Percentiles rank a stretch among this genome's conserved stretches.
These are phyloP conservation scores for Caenorhabditis plicata DNA, from an alignment of 2,888 invertebrate genomes.

Conservation along the genomic window DNA sequence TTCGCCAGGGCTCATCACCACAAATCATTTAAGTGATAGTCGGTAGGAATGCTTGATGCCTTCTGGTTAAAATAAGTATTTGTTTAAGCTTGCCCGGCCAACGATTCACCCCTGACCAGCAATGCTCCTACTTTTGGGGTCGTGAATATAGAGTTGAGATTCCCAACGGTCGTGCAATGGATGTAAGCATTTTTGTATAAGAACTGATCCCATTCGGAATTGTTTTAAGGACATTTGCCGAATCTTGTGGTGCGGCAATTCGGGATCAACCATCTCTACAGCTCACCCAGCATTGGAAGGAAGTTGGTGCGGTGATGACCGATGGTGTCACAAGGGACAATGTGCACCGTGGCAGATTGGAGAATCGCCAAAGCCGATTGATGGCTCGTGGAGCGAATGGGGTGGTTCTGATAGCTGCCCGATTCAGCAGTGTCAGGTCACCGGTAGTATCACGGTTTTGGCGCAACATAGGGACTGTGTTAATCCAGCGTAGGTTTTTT, in stretches of 20 bases:
- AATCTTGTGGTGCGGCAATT: conserved; percentile 65
- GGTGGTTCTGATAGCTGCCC: conserved; percentile 54
- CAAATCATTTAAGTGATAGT: conserved; percentile 55
- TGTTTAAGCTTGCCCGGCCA: conserved; percentile 64
- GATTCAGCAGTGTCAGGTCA: conserved; percentile 61
- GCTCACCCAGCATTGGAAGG: conserved; percentile 66
- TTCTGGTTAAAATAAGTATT: too few relatives aligned
- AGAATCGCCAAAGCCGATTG: conserved; percentile 36
- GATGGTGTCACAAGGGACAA: conserved; percentile 64
- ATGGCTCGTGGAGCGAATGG: conserved; percentile 65
- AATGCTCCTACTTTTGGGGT: conserved; percentile 66
- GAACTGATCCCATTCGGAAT: too few relatives aligned
- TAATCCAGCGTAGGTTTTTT: conserved; percentile 58
- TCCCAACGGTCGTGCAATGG: conserved; percentile 58
- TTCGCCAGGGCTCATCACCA: conserved; percentile 44
- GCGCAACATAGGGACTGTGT: conserved; percentile 62
- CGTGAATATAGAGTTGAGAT: conserved; percentile 64
- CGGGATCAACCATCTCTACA: conserved; percentile 65
- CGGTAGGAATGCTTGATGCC: too few relatives aligned
- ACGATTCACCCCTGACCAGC: conserved; percentile 64
- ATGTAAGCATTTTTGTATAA: conserved; percentile 26
- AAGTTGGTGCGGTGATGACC: conserved; percentile 62
- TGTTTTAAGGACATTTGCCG: conserved; percentile 62
- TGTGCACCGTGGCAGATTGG: conserved; percentile 54
- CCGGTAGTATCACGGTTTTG: conserved; percentile 56